phyloP scores from a whole-genome alignment of 2,797 vertebrate species.

The Sebastes paucispinis region DNA sequence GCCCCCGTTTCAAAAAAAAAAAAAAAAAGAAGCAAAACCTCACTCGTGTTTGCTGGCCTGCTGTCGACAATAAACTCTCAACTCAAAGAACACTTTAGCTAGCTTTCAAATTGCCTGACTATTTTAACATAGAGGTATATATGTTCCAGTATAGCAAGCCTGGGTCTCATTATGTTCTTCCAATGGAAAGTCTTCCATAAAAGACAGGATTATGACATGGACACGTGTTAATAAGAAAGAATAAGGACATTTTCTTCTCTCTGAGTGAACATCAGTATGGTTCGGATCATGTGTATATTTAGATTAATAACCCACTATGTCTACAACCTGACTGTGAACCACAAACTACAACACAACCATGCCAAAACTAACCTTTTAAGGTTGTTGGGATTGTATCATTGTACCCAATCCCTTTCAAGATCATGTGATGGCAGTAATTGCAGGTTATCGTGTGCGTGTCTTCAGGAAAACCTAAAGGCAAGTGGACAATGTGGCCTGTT shows the following conservation, averaged over 20 bases:
- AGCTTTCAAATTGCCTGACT: slow-evolving; percentile 37
- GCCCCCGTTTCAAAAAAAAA: slow-evolving; percentile 60
- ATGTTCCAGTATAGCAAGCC: slow-evolving; percentile 28
- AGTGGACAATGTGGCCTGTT: slow-evolving; percentile 45
- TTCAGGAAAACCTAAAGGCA: slow-evolving; percentile 44
- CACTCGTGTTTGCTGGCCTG: slow-evolving; percentile 72
- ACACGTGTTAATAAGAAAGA: slow-evolving; percentile 39
- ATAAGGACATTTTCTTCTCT: slow-evolving; percentile 28
- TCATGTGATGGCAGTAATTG: slow-evolving; percentile 63
- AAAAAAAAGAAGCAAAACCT: slow-evolving; percentile 48
- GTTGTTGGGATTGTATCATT: slow-evolving; percentile 62
- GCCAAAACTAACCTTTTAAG: slow-evolving; percentile 70
- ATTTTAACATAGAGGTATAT: slow-evolving; percentile 46
- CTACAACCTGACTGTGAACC: slow-evolving; percentile 66
- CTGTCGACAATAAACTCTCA: slow-evolving; percentile 72
- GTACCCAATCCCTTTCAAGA: slow-evolving; percentile 45
- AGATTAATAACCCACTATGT: slow-evolving; percentile 64
- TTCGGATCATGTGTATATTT: slow-evolving; percentile 60
- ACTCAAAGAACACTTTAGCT: slow-evolving; percentile 49
- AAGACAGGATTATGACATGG: slow-evolving; percentile 43
- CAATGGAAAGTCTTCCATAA: slow-evolving; percentile 35
- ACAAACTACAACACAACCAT: slow-evolving; percentile 50
- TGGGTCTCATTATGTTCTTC: slow-evolving; percentile 31
- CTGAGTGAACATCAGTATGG: slow-evolving; percentile 49
- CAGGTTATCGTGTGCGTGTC: slow-evolving; percentile 54